These are phyloP conservation scores for Knipowitschia caucasica DNA, from an alignment of 2,797 vertebrate species.

Conservation along the genomic window DNA sequence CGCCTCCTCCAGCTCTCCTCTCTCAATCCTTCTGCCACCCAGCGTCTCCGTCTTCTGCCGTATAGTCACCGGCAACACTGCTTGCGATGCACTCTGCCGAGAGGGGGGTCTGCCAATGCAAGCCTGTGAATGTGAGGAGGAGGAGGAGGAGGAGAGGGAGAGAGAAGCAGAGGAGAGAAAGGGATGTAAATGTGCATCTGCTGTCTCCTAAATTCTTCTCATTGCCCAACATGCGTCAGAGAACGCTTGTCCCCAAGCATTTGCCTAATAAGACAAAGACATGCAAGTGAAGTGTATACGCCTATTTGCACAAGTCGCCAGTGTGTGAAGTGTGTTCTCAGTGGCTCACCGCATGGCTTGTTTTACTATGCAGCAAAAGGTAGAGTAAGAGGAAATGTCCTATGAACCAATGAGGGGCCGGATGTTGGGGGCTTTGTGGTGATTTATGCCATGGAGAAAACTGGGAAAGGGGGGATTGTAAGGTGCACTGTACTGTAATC, in stretches of 20 bases:
- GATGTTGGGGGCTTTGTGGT: constrained; percentile 13
- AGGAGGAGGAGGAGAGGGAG: constrained; percentile 16
- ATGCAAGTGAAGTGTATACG: constrained; percentile 1
- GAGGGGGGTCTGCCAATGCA: constrained; percentile 48
- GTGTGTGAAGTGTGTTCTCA: constrained; percentile 9
- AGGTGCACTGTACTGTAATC: constrained; percentile 52
- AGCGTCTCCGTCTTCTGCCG: constrained; percentile 66
- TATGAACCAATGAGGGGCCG: constrained; percentile 20
- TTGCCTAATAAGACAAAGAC: constrained; percentile 39
- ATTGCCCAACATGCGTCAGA: constrained; percentile 42
- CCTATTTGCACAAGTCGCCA: constrained; percentile 22
- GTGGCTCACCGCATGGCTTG: constrained; percentile 38
- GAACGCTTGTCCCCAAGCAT: constrained; percentile 52
- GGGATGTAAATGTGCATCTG: constrained; percentile 50
- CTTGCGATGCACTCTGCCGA: constrained; percentile 62
- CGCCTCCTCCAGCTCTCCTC: constrained; percentile 25
- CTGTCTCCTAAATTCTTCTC: constrained; percentile 42
- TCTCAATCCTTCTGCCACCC: constrained; percentile 34
- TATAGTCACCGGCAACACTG: constrained; percentile 22
- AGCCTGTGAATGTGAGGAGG: constrained; percentile 22
- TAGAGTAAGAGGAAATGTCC: constrained; percentile 32
- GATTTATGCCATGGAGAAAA: constrained; percentile 14
- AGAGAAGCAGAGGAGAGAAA: constrained; percentile 10
- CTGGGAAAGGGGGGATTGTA: constrained; percentile 17
- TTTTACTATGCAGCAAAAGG: constrained; percentile 31